Conservation (phyloP, 1,140 invertebrate species). For the Cydia strobilella region DNA sequence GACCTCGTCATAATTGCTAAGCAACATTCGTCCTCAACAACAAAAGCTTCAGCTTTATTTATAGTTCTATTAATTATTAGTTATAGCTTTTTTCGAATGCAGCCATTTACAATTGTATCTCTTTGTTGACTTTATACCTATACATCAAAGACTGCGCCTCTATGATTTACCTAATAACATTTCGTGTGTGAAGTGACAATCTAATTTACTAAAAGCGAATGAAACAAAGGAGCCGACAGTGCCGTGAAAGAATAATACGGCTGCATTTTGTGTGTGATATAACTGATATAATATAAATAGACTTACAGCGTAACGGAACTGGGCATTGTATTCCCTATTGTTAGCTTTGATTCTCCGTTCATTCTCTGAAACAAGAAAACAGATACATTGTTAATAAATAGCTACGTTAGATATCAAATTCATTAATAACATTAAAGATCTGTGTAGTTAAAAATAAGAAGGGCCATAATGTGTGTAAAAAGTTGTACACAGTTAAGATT, state of each 20-base stretch:
- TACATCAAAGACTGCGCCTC: slow-evolving; percentile 6
- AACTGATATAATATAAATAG: slow-evolving; percentile 35
- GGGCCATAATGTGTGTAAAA: too few relatives aligned
- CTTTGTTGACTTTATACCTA: not conserved
- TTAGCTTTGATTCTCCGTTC: slow-evolving; percentile 97
- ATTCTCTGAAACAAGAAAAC: slow-evolving; percentile 88
- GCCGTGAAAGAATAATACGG: not conserved
- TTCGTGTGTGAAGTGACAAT: slow-evolving; percentile 7
- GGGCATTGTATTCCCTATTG: slow-evolving; percentile 95
- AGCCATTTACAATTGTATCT: not conserved
- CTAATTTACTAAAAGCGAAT: not conserved
- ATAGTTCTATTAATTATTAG: not conserved
- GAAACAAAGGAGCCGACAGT: slow-evolving; percentile 5
- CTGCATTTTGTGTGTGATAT: slow-evolving; percentile 15
- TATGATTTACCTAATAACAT: not conserved
- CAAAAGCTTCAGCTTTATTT: not conserved
- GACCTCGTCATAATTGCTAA: too few relatives aligned
- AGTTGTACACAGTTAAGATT: too few relatives aligned
- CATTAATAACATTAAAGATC: too few relatives aligned
- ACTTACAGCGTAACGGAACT: slow-evolving; percentile 99
- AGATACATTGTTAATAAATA: not conserved
- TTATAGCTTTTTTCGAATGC: not conserved
- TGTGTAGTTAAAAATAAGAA: too few relatives aligned
- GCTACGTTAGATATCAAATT: not conserved
- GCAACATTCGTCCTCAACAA: too few relatives aligned